Conservation (phyloP, 2,113 vertebrate species). For the Tyrannus savana region DNA sequence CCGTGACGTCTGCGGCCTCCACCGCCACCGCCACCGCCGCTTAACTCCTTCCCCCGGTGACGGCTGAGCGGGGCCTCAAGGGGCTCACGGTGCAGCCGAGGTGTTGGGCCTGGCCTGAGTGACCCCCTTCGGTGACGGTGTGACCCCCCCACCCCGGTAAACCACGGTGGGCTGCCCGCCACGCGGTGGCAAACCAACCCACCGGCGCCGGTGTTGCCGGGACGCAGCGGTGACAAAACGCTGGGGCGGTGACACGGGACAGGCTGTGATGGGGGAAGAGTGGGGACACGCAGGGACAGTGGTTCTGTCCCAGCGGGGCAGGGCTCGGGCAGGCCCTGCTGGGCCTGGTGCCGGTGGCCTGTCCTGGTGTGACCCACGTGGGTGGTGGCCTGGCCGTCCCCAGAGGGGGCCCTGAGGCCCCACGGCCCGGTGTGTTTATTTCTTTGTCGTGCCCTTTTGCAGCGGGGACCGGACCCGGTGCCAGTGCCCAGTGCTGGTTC, state of each 20-base stretch:
- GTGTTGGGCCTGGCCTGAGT: rapidly evolving
- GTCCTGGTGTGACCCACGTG: neutral
- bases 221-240: rapidly evolving
- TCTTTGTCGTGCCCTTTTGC: rapidly evolving
- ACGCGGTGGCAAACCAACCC: neutral
- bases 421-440: neutral
- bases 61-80: rapidly evolving
- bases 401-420: neutral
- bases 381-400: neutral
- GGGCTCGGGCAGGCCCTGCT: neutral
- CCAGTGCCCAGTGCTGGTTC: neutral
- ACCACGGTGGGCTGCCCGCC: rapidly evolving
- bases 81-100: neutral
- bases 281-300: rapidly evolving
- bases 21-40: neutral
- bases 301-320: too few relatives aligned
- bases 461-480: neutral
- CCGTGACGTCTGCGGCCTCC: neutral
- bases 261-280: neutral
- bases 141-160: too few relatives aligned
- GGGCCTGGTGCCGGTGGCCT: neutral
- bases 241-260: rapidly evolving
- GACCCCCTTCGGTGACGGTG: rapidly evolving
- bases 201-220: neutral
- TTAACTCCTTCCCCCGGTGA: slow-evolving; percentile 6